Evolutionary conservation across 2,888 invertebrate genomes (phyloP), one percentile per base, ranked within the genome.

Genomic region (Pristionchus entomophagus): DNA sequence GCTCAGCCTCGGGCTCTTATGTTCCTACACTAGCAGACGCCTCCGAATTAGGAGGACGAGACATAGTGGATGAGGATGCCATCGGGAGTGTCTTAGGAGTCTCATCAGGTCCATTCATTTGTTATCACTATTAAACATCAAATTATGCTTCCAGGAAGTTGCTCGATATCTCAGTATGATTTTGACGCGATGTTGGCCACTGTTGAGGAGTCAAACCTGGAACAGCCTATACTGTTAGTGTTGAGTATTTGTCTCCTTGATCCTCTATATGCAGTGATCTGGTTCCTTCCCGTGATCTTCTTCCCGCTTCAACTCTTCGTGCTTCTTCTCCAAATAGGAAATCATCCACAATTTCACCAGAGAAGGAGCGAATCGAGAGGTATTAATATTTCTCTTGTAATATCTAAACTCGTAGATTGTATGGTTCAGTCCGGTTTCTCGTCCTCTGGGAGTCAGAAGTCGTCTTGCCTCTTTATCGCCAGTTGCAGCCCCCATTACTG

Each of bases 41-140:
- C 10, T 65, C 65, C 29, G 83, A 84, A 65, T 84, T 84, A 65
- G 83, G 83, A 32, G 83, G 83, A 49, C 6, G 32, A 4, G 83
- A 84, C 14, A 84, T 59, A 29, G 65, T 84, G 3, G 83, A 84
- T 32, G 83, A 84, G 10, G 65, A 62, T 8, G 62, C 49, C 2
- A n/a, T 59, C 1, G 41, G 32, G 10, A 59, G 26, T 80, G 32
- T 80, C 4, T 32, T 80, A 19, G 78, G 78, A 80, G 22, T 41
- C 8, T 51, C 32, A 32, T 51, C 51, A 51, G 78, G 78, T 80
- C 32, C n/a, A n/a, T n/a, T n/a, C n/a, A n/a, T 41, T 8, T 38
- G 45, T 45, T 53, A 32, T 80, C 51, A 14, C n/a, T 77, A 4
- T 26, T 26, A 56, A 38, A 0, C n/a, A 22, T 35, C 38, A 10